These are phyloP conservation scores for Isaurus tuberculatus DNA, from an alignment of 92 coral and sea anemone genomes.

Conservation along the genomic window DNA sequence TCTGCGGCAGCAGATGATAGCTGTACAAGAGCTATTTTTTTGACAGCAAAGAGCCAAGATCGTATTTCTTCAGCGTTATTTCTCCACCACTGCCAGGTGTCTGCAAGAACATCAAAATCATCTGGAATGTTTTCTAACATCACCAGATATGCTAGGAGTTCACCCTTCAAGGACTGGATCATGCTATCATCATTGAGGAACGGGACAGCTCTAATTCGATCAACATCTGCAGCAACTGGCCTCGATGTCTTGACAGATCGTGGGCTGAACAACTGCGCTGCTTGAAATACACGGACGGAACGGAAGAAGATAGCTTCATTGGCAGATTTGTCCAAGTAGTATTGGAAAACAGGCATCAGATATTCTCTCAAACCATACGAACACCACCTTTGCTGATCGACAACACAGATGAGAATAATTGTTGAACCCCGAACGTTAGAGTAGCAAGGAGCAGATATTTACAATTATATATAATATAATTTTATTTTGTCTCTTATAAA, in stretches of 20 bases:
- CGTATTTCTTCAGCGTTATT: conserved; percentile 33
- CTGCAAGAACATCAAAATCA: conserved; percentile 41
- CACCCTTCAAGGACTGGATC: conserved; percentile 8
- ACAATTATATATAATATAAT: too few species aligned
- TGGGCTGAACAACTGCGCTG: conserved; percentile 36
- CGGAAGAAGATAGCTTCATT: conserved; percentile 51
- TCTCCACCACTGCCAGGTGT: conserved; percentile 49
- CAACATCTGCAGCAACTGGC: conserved; percentile 17
- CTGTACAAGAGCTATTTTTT: neutral
- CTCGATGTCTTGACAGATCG: conserved; percentile 13
- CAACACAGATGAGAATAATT: too few species aligned
- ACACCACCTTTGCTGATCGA: too few species aligned
- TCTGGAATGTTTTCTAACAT: conserved; percentile 42
- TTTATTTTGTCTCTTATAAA: too few species aligned
- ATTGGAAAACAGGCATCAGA: neutral
- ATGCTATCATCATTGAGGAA: conserved; percentile 13
- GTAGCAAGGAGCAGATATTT: too few species aligned
- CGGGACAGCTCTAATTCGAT: conserved; percentile 1
- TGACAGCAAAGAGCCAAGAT: conserved; percentile 48
- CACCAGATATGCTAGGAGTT: neutral
- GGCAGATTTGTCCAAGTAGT: conserved; percentile 44
- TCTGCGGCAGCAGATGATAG: neutral
- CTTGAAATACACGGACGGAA: conserved; percentile 30
- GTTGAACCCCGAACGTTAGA: too few species aligned
- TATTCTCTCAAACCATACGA: neutral